A percentile compares a stretch with the other conserved stretches of the same genome.
Conservation (phyloP, 2,797 vertebrate genomes). For the Fringilla coelebs region DNA sequence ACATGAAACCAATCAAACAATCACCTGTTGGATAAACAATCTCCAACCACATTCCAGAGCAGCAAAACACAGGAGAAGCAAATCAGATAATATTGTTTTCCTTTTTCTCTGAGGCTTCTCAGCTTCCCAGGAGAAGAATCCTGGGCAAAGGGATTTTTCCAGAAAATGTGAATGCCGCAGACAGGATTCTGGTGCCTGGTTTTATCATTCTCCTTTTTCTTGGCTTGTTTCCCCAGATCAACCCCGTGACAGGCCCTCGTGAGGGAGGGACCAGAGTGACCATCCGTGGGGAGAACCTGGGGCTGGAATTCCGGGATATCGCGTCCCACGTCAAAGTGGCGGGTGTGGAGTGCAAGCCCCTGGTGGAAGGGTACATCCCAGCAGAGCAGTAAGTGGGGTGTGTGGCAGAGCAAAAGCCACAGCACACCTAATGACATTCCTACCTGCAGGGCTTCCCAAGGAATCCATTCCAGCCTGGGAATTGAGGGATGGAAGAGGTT, state of each 20-base stretch:
- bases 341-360: slow-evolving; percentile 91
- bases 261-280: slow-evolving; percentile 96
- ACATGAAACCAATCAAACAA: no score
- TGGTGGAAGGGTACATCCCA: slow-evolving; percentile 93
- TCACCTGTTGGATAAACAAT: no score
- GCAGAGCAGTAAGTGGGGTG: slow-evolving; percentile 92
- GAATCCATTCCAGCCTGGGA: not conserved
- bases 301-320: slow-evolving; percentile 93
- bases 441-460: not conserved
- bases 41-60: fast-evolving
- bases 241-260: slow-evolving; percentile 89
- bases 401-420: not conserved
- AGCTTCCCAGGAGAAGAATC: no score
- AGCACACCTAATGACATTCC: not conserved
- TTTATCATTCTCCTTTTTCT: not conserved
- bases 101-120: no score
- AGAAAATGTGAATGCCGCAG: no score
- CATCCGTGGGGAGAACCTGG: slow-evolving; percentile 95
- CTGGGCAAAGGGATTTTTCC: no score
- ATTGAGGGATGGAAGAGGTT: not conserved
- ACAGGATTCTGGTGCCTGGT: not conserved
- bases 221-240: slow-evolving; percentile 79
- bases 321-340: slow-evolving; percentile 91
- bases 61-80: no score
- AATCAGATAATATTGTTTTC: no score